Conservation (phyloP, 1,140 invertebrate species). For the Zaprionus tsacasi region DNA sequence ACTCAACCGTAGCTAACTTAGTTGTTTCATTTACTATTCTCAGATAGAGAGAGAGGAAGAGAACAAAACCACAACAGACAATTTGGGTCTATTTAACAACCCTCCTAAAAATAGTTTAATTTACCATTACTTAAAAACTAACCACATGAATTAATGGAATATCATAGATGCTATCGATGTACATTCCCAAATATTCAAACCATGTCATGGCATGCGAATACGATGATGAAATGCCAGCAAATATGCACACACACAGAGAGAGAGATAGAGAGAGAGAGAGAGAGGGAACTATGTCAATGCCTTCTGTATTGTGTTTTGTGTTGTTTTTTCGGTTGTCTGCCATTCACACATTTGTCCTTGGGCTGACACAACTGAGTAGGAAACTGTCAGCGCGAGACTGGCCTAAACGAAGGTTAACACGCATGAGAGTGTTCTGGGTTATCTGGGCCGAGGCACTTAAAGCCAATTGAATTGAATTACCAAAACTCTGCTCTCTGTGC, state of each 20-base stretch:
- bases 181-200: constrained; percentile 30
- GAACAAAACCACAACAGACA: constrained; percentile 5
- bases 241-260: constrained; percentile 53
- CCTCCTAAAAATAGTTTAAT: not conserved
- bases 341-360: constrained; percentile 54
- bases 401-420: not conserved
- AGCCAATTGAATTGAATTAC: constrained; percentile 40
- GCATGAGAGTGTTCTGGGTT: constrained; percentile 3
- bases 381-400: constrained; percentile 21
- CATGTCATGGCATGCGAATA: constrained; percentile 30
- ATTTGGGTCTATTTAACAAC: not conserved
- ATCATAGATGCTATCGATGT: constrained; percentile 10
- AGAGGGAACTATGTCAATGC: constrained; percentile 72
- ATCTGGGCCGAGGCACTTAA: constrained; percentile 13
- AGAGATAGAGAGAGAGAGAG: constrained; percentile 1
- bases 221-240: constrained; percentile 37
- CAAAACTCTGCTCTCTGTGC: constrained; percentile 4
- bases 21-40: not conserved
- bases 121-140: not conserved
- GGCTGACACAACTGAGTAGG: constrained; percentile 45
- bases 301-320: constrained; percentile 25
- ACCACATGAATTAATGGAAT: constrained; percentile 11
- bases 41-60: not conserved
- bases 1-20: too few relatives aligned
- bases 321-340: constrained; percentile 22